These are phyloP conservation scores for Lasioglossum lativentre DNA, from an alignment of 2,888 invertebrate genomes.

Conservation along the genomic window DNA sequence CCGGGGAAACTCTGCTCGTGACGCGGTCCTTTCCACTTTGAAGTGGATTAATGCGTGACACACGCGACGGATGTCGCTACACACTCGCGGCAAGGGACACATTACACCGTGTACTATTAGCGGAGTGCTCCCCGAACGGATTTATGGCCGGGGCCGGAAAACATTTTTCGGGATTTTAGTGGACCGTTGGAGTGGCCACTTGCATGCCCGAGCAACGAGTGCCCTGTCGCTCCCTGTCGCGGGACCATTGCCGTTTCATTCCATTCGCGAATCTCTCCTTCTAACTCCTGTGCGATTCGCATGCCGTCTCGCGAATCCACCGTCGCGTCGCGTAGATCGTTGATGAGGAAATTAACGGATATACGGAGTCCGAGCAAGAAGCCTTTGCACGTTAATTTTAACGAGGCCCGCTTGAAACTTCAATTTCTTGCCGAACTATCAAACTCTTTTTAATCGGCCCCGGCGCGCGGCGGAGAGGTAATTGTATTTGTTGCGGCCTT, in stretches of 20 bases:
- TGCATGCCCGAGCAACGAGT: not conserved
- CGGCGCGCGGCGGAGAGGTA: not conserved
- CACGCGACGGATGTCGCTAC: constrained; percentile 47
- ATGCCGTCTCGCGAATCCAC: not conserved
- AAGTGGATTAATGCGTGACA: constrained; percentile 66
- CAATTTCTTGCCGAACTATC: not conserved
- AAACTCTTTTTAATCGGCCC: not conserved
- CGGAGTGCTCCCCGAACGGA: constrained; percentile 31
- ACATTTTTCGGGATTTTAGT: constrained; percentile 17
- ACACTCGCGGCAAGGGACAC: constrained; percentile 50
- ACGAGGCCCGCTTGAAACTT: not conserved
- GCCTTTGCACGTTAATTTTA: constrained; percentile 4
- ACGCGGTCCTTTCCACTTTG: constrained; percentile 69
- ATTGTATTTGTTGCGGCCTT: constrained; percentile 6
- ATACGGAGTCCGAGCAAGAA: not conserved
- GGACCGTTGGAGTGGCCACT: constrained; percentile 20
- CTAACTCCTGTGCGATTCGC: not conserved
- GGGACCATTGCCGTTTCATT: not conserved
- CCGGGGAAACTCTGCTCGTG: constrained; percentile 68
- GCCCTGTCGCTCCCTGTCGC: constrained; percentile 9
- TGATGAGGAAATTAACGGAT: not conserved
- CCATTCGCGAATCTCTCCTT: not conserved
- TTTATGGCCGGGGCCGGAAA: constrained; percentile 41
- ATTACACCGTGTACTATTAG: constrained; percentile 56
- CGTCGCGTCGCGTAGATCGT: not conserved